Conservation (phyloP, 2,113 vertebrate species). For the Cyanistes caeruleus region DNA sequence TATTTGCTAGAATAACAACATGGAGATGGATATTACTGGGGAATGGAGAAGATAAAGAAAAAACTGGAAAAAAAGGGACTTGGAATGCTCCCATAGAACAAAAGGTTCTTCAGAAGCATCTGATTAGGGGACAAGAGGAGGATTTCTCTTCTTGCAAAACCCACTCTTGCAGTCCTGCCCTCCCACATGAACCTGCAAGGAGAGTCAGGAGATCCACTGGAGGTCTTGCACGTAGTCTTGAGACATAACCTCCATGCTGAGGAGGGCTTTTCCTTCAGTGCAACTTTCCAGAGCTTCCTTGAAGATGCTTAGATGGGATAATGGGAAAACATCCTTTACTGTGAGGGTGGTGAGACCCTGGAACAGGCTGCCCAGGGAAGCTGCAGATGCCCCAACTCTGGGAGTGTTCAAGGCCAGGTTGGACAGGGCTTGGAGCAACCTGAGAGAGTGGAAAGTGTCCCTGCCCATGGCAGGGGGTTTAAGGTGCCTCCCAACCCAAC, state of each 20-base stretch:
- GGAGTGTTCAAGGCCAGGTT: not conserved
- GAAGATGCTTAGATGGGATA: not conserved
- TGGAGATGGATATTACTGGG: not conserved
- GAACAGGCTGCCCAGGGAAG: not conserved
- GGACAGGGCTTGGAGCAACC: fast-evolving
- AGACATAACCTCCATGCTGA: not conserved
- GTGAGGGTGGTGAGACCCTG: not conserved
- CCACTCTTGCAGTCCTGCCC: constrained; percentile 50
- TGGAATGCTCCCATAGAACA: constrained; percentile 1
- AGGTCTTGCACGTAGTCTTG: not conserved
- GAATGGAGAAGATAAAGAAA: constrained; percentile 7
- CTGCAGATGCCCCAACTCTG: not conserved
- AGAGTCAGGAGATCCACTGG: not conserved
- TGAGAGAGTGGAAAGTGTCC: not conserved
- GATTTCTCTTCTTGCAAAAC: constrained; percentile 49
- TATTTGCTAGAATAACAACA: not conserved
- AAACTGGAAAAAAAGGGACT: not conserved
- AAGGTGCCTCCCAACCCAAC: not conserved
- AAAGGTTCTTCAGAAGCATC: constrained; percentile 58
- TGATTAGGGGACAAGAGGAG: constrained; percentile 35
- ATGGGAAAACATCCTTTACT: not conserved
- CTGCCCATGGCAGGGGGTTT: not conserved
- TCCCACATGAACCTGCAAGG: constrained; percentile 42
- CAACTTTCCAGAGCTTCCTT: constrained; percentile 40
- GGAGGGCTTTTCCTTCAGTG: not conserved